These are phyloP conservation scores for Pelodiscus sinensis DNA, from an alignment of 2,113 vertebrate species.

Conservation along the genomic window DNA sequence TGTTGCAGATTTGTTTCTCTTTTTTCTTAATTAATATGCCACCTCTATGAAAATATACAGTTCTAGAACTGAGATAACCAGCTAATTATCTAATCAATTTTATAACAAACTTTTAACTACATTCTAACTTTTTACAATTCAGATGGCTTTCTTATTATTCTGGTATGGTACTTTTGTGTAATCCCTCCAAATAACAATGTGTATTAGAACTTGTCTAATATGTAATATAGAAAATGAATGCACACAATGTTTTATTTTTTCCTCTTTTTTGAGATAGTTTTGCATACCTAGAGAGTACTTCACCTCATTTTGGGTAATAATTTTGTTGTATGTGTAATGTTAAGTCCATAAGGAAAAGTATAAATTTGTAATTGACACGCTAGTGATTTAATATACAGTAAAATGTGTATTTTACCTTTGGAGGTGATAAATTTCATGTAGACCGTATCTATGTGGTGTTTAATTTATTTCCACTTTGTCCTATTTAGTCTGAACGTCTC, in stretches of 20 bases:
- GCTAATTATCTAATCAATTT: neutral
- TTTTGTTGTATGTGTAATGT: neutral
- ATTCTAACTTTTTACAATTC: neutral
- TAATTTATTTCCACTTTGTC: neutral
- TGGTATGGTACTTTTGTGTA: neutral
- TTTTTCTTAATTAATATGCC: neutral
- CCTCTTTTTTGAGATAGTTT: neutral
- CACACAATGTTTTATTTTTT: neutral
- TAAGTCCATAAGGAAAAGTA: neutral
- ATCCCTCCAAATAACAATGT: neutral
- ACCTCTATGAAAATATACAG: neutral
- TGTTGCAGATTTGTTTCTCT: neutral
- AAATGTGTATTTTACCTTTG: neutral
- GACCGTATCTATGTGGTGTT: neutral
- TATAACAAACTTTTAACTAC: neutral
- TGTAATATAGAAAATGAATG: too few species aligned
- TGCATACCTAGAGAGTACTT: neutral
- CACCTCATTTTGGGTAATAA: neutral
- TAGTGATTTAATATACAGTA: neutral
- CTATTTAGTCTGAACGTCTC: neutral
- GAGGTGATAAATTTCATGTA: neutral
- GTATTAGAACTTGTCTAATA: neutral
- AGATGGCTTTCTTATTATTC: neutral
- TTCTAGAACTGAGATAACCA: neutral
- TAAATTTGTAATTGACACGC: neutral